phyloP scores from a whole-genome alignment of 64 coral and sea anemone species.

The Montipora efflorescens region DNA sequence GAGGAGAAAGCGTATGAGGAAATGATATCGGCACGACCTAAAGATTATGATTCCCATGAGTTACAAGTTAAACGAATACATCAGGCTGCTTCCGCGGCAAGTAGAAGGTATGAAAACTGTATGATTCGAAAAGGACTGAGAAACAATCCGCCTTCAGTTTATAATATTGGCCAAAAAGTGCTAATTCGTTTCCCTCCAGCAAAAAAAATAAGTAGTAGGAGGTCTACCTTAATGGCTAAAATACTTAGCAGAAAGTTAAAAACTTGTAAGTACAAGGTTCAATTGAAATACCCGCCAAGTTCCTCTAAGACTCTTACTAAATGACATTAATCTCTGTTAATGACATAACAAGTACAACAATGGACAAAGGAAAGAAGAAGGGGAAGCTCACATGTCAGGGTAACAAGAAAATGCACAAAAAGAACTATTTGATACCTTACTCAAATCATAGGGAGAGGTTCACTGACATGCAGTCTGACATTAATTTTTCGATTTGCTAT shows the following conservation, averaged over 20 bases:
- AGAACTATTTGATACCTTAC: slow-evolving; percentile 32
- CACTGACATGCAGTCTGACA: slow-evolving; percentile 4
- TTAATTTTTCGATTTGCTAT: slow-evolving; percentile 30
- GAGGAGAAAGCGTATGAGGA: not conserved
- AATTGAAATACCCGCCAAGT: no score
- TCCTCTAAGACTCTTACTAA: not conserved
- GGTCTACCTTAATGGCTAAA: slow-evolving; percentile 5
- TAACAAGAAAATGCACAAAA: slow-evolving; percentile 30
- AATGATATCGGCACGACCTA: no score
- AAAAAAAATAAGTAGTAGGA: not conserved
- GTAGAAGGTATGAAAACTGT: not conserved
- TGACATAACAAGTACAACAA: slow-evolving; percentile 12
- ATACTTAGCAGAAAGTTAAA: not conserved
- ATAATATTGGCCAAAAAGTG: slow-evolving; percentile 13
- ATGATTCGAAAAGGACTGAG: no score
- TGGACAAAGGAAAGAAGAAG: slow-evolving; percentile 44
- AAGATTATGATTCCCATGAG: no score
- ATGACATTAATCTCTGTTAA: no score
- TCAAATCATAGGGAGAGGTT: slow-evolving; percentile 25
- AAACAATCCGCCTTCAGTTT: no score
- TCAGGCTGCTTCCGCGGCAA: no score
- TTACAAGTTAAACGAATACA: no score
- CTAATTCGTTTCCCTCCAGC: not conserved
- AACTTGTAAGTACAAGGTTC: not conserved
- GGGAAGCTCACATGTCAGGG: slow-evolving; percentile 4